Base-by-base conservation (phyloP, 1,140 invertebrate species). In the Drosophila quadrilineata region DNA sequence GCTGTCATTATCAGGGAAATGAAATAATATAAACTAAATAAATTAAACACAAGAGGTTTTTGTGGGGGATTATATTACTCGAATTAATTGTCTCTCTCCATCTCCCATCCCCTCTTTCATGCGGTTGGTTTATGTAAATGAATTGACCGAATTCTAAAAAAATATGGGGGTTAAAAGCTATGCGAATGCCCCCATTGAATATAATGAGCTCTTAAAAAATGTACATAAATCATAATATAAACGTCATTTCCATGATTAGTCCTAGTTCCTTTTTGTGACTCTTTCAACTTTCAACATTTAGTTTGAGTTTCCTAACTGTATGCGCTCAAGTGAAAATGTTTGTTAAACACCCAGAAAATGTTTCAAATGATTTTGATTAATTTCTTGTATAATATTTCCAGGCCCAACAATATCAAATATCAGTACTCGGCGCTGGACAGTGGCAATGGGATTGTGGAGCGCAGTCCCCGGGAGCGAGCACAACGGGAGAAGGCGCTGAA, bases 391-490 rank as follows among this genome's bases (percentile, higher is more conserved):
- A 21, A 8, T 3, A 22, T 29, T 86, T 87, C 33, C 71, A 89
- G 88, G 52, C 88, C 88, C 43, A 90, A 88, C 48, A 90, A 88
- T 71, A 66, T 89, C 29, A 90, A 93, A 58, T 93, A 94, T 77
- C 93, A 94, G 74, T 95, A 95, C 84, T 94, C 93, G 19, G 93
- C 93, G 16, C 87, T 95, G 72, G 93, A 93, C 88, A 91, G 91
- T 43, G 91, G 91, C 58, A 90, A 90, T 57, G 90, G 92, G 29
- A 90, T 90, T 41, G 91, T 91, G 19, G 94, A 95, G 79, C 92
- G 92, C 31, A 90, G 93, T 90, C 92, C 93, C 80, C 88, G 92
- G 79, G 93, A 94, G 75, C 91, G 92, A 58, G 92, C 92, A 70
- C 91, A 92, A 12, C 89, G 93, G 62, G 93, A 93, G 67, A 91